Percentiles rank a stretch among this genome's conserved stretches.
Evolutionary conservation across 1,140 invertebrate genomes (phyloP).

Genomic region (Leguminivora glycinivorella): DNA sequence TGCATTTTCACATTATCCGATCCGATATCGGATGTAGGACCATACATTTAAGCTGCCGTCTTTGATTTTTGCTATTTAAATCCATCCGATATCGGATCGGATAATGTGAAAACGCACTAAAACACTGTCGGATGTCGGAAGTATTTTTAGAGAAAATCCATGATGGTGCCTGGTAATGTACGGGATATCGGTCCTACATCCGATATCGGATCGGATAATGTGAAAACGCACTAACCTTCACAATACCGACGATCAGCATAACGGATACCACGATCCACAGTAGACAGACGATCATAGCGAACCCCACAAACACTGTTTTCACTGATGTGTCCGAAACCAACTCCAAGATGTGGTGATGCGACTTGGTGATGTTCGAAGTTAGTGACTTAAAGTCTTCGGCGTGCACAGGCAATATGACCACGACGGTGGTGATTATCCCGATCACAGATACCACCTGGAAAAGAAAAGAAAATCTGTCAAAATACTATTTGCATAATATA

Average conservation of each 20-base stretch:
- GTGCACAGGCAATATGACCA: not conserved
- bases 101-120: no score
- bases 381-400: not conserved
- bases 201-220: no score
- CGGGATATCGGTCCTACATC: no score
- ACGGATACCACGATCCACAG: conserved; percentile 30
- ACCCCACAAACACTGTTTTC: not conserved
- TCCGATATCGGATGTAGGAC: no score
- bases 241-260: conserved; percentile 30
- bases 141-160: no score
- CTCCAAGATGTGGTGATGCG: not conserved
- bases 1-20: no score
- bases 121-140: no score
- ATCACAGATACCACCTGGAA: not conserved
- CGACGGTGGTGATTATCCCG: not conserved
- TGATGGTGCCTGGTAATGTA: no score
- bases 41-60: no score
- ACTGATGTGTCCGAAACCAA: not conserved
- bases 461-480: not conserved
- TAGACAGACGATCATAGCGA: not conserved
- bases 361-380: not conserved
- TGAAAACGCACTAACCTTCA: conserved; percentile 32
- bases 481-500: no score
- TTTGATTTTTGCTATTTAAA: no score
- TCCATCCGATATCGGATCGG: no score